phyloP scores from a whole-genome alignment of 1,140 invertebrate genomes.

The Amphibalanus amphitrite region DNA sequence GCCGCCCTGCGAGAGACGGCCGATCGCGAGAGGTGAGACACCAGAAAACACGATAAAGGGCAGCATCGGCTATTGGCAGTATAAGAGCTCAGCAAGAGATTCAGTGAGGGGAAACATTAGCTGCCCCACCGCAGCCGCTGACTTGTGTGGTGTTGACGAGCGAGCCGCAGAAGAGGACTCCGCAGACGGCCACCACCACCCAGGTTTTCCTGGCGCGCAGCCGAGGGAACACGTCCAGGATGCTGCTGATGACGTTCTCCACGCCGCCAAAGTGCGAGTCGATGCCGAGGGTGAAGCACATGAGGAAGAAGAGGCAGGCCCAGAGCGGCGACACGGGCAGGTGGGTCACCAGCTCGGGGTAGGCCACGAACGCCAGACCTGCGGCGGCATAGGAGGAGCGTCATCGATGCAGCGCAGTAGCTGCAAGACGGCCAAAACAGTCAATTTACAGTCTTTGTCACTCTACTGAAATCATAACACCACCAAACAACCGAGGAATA shows the following conservation, averaged over 20 bases:
- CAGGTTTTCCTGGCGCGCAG: neutral
- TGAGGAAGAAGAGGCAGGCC: slow-evolving; percentile 41
- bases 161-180: slow-evolving; percentile 7
- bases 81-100: too few relatives aligned
- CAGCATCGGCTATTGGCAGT: too few relatives aligned
- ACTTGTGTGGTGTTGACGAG: slow-evolving; percentile 2
- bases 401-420: too few relatives aligned
- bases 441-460: too few relatives aligned
- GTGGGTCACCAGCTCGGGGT: slow-evolving; percentile 25
- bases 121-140: neutral
- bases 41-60: too few relatives aligned
- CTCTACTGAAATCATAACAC: too few relatives aligned
- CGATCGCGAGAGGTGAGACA: too few relatives aligned
- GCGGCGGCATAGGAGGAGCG: slow-evolving; percentile 16
- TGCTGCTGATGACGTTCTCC: neutral
- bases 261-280: slow-evolving; percentile 16
- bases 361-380: slow-evolving; percentile 26
- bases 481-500: too few relatives aligned
- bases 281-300: slow-evolving; percentile 33
- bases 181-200: slow-evolving; percentile 7
- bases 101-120: too few relatives aligned
- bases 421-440: too few relatives aligned
- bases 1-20: slow-evolving; percentile 37
- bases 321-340: slow-evolving; percentile 26
- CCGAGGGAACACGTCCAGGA: slow-evolving; percentile 10